Percentiles rank a stretch among this genome's conserved stretches.
Conservation (phyloP, 1,140 invertebrate species). For the Drosophila subpulchrella region DNA sequence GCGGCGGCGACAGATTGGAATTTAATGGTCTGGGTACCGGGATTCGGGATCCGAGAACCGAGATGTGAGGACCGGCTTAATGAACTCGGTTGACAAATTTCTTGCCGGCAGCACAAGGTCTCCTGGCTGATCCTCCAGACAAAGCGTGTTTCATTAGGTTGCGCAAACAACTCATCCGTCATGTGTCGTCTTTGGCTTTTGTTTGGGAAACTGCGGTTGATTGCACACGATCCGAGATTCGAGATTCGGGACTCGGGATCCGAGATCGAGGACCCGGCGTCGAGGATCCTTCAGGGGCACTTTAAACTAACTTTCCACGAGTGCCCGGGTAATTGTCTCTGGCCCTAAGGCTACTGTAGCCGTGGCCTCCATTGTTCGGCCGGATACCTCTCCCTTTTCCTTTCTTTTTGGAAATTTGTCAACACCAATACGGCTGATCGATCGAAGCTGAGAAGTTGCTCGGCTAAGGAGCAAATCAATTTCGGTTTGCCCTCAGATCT, state of each 20-base stretch:
- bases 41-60: background rate
- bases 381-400: constrained; percentile 12
- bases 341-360: constrained; percentile 55
- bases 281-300: constrained; percentile 45
- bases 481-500: constrained; percentile 51
- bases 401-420: constrained; percentile 56
- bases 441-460: constrained; percentile 44
- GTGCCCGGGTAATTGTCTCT: constrained; percentile 57
- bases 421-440: constrained; percentile 24
- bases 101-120: constrained; percentile 5
- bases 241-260: background rate
- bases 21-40: constrained; percentile 66
- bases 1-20: constrained; percentile 73
- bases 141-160: constrained; percentile 73
- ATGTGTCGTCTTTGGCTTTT: constrained; percentile 36
- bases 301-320: constrained; percentile 69
- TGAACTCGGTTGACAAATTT: constrained; percentile 81
- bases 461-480: constrained; percentile 53
- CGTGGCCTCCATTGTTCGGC: constrained; percentile 36
- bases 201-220: constrained; percentile 79
- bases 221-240: constrained; percentile 75
- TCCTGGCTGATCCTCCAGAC: constrained; percentile 60
- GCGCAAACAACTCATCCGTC: constrained; percentile 72
- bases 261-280: background rate
- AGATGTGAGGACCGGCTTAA: constrained; percentile 56